Evolutionary conservation across 2,113 vertebrate species (phyloP).

Genomic region (Ciconia stormi): DNA sequence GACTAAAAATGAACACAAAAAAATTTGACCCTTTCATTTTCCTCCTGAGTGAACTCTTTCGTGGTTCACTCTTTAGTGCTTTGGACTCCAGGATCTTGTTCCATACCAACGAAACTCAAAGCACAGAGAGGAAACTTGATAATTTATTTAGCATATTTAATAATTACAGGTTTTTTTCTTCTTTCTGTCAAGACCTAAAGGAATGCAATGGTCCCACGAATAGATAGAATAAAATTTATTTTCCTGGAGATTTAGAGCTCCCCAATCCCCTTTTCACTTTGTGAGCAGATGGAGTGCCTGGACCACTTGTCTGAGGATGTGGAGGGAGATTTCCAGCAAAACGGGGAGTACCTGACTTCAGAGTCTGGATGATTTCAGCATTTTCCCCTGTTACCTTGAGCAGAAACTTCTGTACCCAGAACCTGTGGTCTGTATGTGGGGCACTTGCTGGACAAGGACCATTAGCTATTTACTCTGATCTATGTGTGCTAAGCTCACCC

Average conservation of each 20-base stretch:
- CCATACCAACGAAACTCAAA: not conserved
- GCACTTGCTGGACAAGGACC: not conserved
- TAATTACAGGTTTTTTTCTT: not conserved
- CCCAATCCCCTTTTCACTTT: not conserved
- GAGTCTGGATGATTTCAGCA: too few species aligned
- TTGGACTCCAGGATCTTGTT: not conserved
- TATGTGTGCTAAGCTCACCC: fast-evolving
- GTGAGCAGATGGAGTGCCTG: not conserved
- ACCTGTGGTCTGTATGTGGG: fast-evolving
- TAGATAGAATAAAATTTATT: not conserved
- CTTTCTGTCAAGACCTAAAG: not conserved
- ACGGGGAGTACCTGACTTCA: not conserved
- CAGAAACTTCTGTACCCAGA: not conserved
- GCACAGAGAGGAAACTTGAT: not conserved
- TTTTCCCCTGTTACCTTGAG: not conserved
- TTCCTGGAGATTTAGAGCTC: not conserved
- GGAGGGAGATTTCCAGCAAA: not conserved
- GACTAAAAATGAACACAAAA: not conserved
- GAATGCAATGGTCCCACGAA: fast-evolving
- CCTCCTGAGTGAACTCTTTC: not conserved
- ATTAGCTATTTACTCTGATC: not conserved
- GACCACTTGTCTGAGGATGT: not conserved
- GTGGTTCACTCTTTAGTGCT: not conserved
- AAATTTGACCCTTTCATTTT: not conserved
- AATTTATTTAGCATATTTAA: not conserved